Evolutionary conservation across 2,888 invertebrate species (phyloP), one percentile per base, ranked within the genome.

Genomic region (Junonia oenone): DNA sequence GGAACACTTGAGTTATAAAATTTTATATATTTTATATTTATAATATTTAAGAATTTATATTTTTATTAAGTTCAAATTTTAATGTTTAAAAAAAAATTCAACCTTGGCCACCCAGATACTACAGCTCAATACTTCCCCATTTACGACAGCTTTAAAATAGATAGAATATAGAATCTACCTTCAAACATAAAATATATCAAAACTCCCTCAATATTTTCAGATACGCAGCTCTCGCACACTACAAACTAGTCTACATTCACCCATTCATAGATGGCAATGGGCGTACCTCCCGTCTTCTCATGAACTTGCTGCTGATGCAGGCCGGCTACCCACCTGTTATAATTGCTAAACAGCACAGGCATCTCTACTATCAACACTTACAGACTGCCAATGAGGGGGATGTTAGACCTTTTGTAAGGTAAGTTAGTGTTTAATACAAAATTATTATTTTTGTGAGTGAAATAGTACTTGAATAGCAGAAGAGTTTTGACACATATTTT

Each of bases 191-290:
- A 14, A 14, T 14, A 14, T 4, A 33, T 14, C 1, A 14, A 14
- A 35, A 35, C 6, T 9, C 2, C 4, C 2, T 19, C 1, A 17
- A 17, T n/a, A 38, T 17, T 40, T 40, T 38, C 58, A 96, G 97
- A 79, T 96, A 96, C 75, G 98, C 99, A 49, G 99, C 99, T 0
- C 86, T 99, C 51, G 98, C 98, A 0, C 99, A 99, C 87, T 99
- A 99, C 84, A 98, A 98, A 85, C 82, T 99, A 43, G 99, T 99
- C 0, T 96, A 96, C 75, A 98, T 99, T 66, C 99, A 99, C 89
- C 99, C 99, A 0, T 99, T 99, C 85, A 93, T 95, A 2, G 99
- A 99, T 81, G 99, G 99, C 46, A 99, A 99, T 75, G 99, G 99
- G 0, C 93, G 99, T 72, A 99, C 99, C 0, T 97, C 98, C 11